Conservation (phyloP, 2,888 invertebrate species). For the Drosophila incognita region DNA sequence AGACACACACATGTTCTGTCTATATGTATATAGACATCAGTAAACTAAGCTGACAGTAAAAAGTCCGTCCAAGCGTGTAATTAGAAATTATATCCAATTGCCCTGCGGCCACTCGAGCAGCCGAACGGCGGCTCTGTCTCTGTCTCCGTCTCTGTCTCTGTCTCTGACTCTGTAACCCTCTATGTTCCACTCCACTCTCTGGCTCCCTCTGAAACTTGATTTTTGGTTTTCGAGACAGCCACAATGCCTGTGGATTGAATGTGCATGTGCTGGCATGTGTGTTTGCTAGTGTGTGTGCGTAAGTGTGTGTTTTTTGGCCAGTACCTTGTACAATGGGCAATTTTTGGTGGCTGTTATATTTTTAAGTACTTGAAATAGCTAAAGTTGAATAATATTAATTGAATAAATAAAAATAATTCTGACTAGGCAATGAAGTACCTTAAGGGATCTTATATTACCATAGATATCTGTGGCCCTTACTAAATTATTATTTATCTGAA, state of each 20-base stretch:
- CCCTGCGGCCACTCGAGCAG: conserved; percentile 81
- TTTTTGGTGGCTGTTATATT: too few species aligned
- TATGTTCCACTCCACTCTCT: background rate
- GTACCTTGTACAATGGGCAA: conserved; percentile 9
- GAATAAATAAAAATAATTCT: background rate
- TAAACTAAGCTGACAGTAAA: conserved; percentile 81
- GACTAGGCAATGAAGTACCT: too few species aligned
- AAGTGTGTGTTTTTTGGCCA: conserved; percentile 20
- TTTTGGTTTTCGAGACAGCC: conserved; percentile 78
- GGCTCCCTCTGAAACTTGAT: conserved; percentile 50
- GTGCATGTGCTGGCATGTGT: conserved; percentile 39
- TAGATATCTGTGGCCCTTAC: background rate
- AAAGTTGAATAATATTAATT: background rate
- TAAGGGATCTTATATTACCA: background rate
- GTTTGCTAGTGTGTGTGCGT: conserved; percentile 18
- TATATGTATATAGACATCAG: conserved; percentile 75
- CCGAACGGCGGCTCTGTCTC: conserved; percentile 47
- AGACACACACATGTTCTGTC: conserved; percentile 13
- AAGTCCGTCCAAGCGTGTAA: conserved; percentile 83
- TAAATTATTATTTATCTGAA: background rate
- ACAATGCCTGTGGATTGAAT: conserved; percentile 68
- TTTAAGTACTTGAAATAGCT: background rate
- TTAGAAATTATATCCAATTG: conserved; percentile 85
- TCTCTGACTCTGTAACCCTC: background rate
- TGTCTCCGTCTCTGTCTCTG: background rate